Conservation (phyloP, 2,113 vertebrate genomes). For the Odocoileus hemionus region DNA sequence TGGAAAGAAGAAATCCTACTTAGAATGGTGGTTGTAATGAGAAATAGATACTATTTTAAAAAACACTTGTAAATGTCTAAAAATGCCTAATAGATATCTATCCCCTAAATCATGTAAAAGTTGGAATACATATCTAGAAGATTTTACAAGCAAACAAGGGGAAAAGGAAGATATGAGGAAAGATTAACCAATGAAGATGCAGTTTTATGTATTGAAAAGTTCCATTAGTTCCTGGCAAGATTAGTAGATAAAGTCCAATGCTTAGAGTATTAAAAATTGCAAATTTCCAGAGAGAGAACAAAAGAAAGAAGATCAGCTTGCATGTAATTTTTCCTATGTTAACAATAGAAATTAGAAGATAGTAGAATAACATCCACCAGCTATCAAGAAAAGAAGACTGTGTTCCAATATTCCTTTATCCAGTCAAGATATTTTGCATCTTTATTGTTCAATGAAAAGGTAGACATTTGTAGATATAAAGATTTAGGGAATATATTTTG, state of each 20-base stretch:
- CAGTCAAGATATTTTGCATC: neutral
- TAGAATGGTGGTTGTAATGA: neutral
- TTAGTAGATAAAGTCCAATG: neutral
- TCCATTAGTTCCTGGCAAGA: neutral
- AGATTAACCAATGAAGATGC: neutral
- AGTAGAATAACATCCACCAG: neutral
- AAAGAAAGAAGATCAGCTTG: neutral
- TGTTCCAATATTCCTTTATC: neutral
- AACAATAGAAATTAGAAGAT: neutral
- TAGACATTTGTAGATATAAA: neutral
- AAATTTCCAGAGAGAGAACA: neutral
- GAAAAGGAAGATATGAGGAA: neutral
- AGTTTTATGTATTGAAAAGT: neutral
- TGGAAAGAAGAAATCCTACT: neutral
- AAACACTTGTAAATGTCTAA: neutral
- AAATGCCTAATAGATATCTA: neutral
- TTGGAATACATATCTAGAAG: neutral
- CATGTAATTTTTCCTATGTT: neutral
- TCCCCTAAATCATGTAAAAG: neutral
- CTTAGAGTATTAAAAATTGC: neutral
- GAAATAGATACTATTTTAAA: neutral
- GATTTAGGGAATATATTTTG: neutral
- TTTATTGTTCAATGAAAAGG: neutral
- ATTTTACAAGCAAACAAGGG: neutral
- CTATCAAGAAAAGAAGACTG: neutral